Percentiles rank a stretch among this genome's conserved stretches.
Evolutionary conservation across 2,888 invertebrate genomes (phyloP).

Genomic region (Muscina levida): DNA sequence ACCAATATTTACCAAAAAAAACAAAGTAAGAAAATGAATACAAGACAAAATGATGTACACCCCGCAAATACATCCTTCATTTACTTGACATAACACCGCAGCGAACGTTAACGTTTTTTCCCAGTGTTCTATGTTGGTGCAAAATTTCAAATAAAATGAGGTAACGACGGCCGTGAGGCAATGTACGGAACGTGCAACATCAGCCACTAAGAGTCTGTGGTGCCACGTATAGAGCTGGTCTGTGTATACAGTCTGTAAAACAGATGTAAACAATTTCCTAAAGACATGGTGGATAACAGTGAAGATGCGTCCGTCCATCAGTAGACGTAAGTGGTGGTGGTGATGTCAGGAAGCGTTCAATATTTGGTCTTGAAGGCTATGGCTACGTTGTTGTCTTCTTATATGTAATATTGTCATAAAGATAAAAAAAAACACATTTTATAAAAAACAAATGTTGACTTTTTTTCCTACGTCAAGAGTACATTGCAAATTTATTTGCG

Average conservation of each 20-base stretch:
- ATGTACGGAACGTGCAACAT: slow-evolving; percentile 4
- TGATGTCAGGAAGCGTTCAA: slow-evolving; percentile 1
- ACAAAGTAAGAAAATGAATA: neutral
- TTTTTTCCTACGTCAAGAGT: slow-evolving; percentile 1
- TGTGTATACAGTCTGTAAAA: neutral
- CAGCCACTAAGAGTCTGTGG: neutral
- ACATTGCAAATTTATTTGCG: slow-evolving; percentile 37
- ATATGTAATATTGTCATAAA: slow-evolving; percentile 25
- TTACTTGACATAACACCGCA: slow-evolving; percentile 12
- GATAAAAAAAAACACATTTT: slow-evolving; percentile 17
- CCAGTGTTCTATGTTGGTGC: too few relatives aligned
- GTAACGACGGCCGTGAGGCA: slow-evolving; percentile 36
- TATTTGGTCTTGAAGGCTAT: neutral
- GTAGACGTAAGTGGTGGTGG: too few relatives aligned
- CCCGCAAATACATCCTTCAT: slow-evolving; percentile 28
- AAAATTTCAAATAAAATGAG: slow-evolving; percentile 13
- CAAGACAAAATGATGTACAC: slow-evolving; percentile 39
- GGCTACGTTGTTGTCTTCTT: neutral
- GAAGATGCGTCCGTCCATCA: neutral
- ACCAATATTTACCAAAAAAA: slow-evolving; percentile 28
- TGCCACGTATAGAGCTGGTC: too few relatives aligned
- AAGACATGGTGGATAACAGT: slow-evolving; percentile 12
- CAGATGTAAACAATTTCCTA: slow-evolving; percentile 28
- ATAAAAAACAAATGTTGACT: slow-evolving; percentile 12
- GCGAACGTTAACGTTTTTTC: neutral